phyloP scores from a whole-genome alignment of 2,797 vertebrate genomes.

The Nannoperca obscura region DNA sequence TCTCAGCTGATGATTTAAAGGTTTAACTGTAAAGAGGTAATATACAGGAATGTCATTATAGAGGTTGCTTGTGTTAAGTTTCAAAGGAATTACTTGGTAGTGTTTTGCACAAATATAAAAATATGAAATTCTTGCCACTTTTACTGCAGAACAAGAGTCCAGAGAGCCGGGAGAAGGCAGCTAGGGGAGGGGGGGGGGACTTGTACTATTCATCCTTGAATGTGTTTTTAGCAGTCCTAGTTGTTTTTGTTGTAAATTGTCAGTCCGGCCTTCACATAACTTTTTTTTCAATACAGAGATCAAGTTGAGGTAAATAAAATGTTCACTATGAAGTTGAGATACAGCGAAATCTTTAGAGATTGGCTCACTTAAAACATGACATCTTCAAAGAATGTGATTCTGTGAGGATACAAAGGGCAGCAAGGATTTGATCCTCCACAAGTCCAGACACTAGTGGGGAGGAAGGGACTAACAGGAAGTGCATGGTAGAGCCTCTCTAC shows the following conservation, averaged over 20 bases:
- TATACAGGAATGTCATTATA: conserved; percentile 10
- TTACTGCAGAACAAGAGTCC: neutral
- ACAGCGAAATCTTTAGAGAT: neutral
- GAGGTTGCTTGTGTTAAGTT: neutral
- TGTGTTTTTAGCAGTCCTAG: neutral
- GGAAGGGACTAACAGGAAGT: neutral
- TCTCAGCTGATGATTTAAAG: conserved; percentile 26
- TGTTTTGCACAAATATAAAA: neutral
- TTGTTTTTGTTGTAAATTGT: conserved; percentile 19
- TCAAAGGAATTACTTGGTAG: neutral
- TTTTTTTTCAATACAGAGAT: neutral
- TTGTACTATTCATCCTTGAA: conserved; percentile 2
- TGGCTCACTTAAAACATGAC: conserved; percentile 5
- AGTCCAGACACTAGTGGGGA: neutral
- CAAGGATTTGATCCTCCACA: neutral
- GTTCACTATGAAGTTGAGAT: neutral
- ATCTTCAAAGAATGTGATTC: neutral
- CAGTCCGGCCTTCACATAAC: neutral
- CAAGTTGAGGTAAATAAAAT: conserved; percentile 8
- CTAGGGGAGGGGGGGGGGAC: neutral
- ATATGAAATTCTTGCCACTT: neutral
- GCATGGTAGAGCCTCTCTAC: neutral
- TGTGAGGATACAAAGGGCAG: neutral
- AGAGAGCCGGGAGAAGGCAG: neutral
- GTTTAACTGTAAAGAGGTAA: conserved; percentile 9